Evolutionary conservation across 2,888 invertebrate genomes (phyloP).

Genomic region (Nematopogon swammerdamellus): DNA sequence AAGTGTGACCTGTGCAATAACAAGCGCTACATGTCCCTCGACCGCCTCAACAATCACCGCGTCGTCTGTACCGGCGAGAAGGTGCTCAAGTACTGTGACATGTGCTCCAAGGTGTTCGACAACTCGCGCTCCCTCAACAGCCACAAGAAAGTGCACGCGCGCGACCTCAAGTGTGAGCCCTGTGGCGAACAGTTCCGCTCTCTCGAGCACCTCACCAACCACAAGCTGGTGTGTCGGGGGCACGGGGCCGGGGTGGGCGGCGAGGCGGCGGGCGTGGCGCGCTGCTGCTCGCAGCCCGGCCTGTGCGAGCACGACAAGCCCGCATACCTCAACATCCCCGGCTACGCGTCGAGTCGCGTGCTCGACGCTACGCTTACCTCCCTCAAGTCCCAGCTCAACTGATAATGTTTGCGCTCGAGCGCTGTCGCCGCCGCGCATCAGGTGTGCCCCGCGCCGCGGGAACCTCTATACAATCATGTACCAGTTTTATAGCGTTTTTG

Average conservation of each 20-base stretch:
- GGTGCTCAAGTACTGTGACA: constrained; percentile 50
- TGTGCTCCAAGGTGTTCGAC: constrained; percentile 55
- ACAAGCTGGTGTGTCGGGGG: constrained; percentile 46
- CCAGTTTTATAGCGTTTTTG: background rate
- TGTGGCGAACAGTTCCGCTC: constrained; percentile 52
- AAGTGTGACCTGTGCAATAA: constrained; percentile 54
- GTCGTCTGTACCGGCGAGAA: constrained; percentile 53
- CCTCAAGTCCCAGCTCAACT: constrained; percentile 49
- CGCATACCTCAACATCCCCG: constrained; percentile 50
- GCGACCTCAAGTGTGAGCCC: constrained; percentile 49
- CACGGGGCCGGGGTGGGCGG: constrained; percentile 27
- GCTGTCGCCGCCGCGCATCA: background rate
- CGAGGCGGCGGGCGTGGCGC: constrained; percentile 20
- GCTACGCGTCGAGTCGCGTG: constrained; percentile 42
- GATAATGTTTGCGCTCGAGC: constrained; percentile 20
- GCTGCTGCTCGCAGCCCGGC: constrained; percentile 48
- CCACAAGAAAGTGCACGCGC: constrained; percentile 52
- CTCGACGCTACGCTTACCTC: constrained; percentile 48
- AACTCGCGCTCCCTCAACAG: constrained; percentile 52
- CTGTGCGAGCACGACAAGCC: constrained; percentile 53
- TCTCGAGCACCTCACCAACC: constrained; percentile 49
- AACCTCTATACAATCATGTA: background rate
- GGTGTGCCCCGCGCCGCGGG: background rate
- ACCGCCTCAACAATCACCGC: constrained; percentile 51
- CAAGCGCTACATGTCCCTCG: constrained; percentile 51